These are phyloP conservation scores for Rana temporaria DNA, from an alignment of 2,113 vertebrate genomes.

Conservation along the genomic window DNA sequence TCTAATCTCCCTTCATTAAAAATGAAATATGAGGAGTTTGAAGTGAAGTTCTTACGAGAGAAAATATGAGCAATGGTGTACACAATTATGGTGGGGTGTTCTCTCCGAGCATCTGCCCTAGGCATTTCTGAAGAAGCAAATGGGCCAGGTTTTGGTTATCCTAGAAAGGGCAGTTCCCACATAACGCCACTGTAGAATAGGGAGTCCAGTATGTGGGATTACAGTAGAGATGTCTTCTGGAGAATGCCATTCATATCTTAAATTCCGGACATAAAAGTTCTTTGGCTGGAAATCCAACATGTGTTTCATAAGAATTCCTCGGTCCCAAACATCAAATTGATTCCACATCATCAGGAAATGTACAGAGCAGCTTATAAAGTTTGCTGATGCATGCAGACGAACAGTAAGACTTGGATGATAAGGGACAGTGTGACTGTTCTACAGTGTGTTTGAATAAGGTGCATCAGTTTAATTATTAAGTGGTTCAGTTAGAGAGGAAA, in stretches of 20 bases:
- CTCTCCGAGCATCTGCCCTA: neutral
- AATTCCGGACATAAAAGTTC: conserved; percentile 18
- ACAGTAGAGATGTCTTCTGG: neutral
- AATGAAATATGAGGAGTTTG: no score
- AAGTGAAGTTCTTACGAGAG: no score
- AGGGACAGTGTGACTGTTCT: neutral
- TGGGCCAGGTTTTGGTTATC: neutral
- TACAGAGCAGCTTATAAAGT: neutral
- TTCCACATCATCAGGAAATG: neutral
- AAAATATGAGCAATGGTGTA: no score
- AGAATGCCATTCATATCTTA: conserved; percentile 4
- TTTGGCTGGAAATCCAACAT: neutral
- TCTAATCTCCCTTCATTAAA: no score
- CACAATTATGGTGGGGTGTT: neutral
- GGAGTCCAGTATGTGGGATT: conserved; percentile 25
- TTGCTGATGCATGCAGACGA: neutral
- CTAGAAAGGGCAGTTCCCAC: neutral
- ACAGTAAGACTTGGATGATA: neutral
- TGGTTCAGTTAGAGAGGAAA: no score
- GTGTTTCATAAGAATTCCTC: neutral
- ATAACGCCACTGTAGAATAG: neutral
- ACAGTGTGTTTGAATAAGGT: no score
- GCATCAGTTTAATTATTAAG: no score
- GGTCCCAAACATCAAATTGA: neutral
- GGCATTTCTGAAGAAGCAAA: neutral